Evolutionary conservation across 2,888 invertebrate genomes (phyloP), one percentile per base, ranked within the genome.

Genomic region (Mimachlamys varia): DNA sequence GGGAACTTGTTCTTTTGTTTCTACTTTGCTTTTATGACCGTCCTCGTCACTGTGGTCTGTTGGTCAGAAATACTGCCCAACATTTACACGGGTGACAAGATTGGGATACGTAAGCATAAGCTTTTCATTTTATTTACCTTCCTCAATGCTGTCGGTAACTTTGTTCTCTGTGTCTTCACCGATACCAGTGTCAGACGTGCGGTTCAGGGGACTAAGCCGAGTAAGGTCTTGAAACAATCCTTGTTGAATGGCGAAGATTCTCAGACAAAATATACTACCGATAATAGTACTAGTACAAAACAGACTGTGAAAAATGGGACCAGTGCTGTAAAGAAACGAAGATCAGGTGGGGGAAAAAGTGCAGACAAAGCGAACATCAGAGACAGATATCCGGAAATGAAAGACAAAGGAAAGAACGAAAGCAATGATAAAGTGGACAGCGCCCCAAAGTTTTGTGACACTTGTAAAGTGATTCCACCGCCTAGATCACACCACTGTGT

Each of bases 131-230:
- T 87, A 0, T 93, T 92, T 58, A 87, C 93, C 0, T 93, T 93
- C n/a, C 33, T 92, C n/a, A 93, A 93, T 89, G 94, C 93, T 37
- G 88, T 92, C 15, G 94, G 94, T 3, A 93, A 94, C 90, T 94
- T 90, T 58, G 38, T 93, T 12, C 89, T 93, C 7, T 91, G 92
- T 88, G 22, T 93, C 0, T 38, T 62, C 22, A 92, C 90, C 0
- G 91, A 93, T 55, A 93, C 93, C 17, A 92, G 92, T 62, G 90
- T 92, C 15, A 76, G 88, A 76, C 50, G 89, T n/a, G 37, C 88
- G 7, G 62, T 49, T 0, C 37, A 44, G 76, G 0, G 0, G 10
- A 33, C 76, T 76, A 76, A 76, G 33, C 76, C 33, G 27, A n/a
- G 22, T 62, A 44, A 44, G 7, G 44, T 5, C 44, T 3, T 7